Conservation (phyloP, 2,797 vertebrate genomes). For the Semotilus atromaculatus region DNA sequence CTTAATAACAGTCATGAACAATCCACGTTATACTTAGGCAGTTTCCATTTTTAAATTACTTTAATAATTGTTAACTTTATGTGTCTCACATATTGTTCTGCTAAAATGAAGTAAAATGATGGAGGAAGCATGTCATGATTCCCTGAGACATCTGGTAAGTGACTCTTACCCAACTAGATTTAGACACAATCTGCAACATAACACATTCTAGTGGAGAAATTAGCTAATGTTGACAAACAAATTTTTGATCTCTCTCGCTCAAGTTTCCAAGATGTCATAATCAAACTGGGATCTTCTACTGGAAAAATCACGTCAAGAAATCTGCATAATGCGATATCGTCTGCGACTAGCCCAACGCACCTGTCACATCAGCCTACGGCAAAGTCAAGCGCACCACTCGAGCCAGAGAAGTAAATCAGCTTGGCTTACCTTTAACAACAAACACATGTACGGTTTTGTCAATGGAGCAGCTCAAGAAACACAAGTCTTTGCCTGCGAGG, state of each 20-base stretch:
- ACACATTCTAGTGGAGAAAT: background rate
- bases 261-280: background rate
- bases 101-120: background rate
- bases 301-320: conserved; percentile 28
- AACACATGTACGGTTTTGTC: conserved; percentile 70
- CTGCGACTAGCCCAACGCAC: conserved; percentile 32
- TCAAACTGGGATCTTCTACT: background rate
- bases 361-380: conserved; percentile 50
- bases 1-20: background rate
- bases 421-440: conserved; percentile 74
- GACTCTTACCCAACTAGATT: conserved; percentile 9
- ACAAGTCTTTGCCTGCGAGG: conserved; percentile 65
- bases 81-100: background rate
- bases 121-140: background rate
- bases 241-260: background rate
- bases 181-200: background rate
- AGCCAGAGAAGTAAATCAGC: conserved; percentile 69
- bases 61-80: background rate
- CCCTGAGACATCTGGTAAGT: background rate
- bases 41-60: background rate
- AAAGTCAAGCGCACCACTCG: conserved; percentile 50
- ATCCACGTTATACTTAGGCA: background rate
- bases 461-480: conserved; percentile 64
- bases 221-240: background rate
- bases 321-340: background rate